Base-by-base conservation (phyloP, 2,888 invertebrate genomes). In the Melinaea marsaeus region DNA sequence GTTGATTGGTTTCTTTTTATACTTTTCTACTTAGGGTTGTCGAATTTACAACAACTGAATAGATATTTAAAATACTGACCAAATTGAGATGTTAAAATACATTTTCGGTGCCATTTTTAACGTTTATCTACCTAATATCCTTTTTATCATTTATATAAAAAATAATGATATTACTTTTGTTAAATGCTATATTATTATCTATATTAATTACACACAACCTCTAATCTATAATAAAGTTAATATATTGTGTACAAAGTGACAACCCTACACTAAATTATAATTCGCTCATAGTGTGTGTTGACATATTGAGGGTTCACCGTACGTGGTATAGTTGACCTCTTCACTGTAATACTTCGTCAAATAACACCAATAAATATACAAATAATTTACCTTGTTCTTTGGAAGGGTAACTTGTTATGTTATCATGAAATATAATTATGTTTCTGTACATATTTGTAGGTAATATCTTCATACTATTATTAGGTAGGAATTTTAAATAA, bases 1-100 rank as follows among this genome's bases (percentile, higher is more conserved):
- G 85, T 85, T 81, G 71, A 74, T 75, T 51, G 63, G 67, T 63
- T 47, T 63, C 51, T 63, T 68, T 65, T 68, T 65, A 57, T 60
- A 63, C 63, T 68, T 54, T 65, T 60, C 9, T 37, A 34, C 22
- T 9, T 61, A 67, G 62, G 65, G 63, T 42, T 60, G 59, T 46
- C 58, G 13, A 37, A 55, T 22, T 33, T 22, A 55, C 13, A 55
- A 13, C 4, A 51, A 51, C 34, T 55, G 55, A 13, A 32, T 13
- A 9, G 9, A 4, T 4, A 54, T 13, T 9, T 13, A 32, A 37
- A 46, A 46, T 57, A 3, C n/a, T 45, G 32, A 33, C 42, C 42
- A 57, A 11, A 9, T 22, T 22, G 22, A 22, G 22, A 22, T 22
- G 22, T 22, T 22, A 22, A 22, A 22, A 22, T 22, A 22, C 22